Base-by-base conservation (phyloP, 2,797 vertebrate genomes). In the Argya squamiceps region DNA sequence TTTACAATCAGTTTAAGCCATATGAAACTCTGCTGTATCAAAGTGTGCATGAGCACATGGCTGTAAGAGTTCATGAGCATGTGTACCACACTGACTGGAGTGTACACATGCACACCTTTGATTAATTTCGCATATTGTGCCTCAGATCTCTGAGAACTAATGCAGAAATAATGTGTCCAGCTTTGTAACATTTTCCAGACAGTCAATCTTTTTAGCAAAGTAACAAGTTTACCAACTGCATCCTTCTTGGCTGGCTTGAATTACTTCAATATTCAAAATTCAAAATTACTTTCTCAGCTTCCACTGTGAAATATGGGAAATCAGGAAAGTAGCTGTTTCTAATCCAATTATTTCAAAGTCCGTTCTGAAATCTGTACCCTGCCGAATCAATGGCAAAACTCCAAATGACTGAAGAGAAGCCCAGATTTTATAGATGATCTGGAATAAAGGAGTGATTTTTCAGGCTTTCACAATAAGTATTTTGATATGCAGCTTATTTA, bases 301-400 rank as follows among this genome's bases (percentile, higher is more conserved):
- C 34, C 52, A 85, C 53, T 77, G 39, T 93, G 77, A 84, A 92
- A 89, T 79, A 92, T 36, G 67, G 80, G 49, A 91, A 94, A 96
- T 92, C 73, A 88, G 88, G 86, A 94, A 94, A 95, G 75, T 89
- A 76, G 49, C 58, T 95, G 70, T 93, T 95, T 90, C 71, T 83
- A 94, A 93, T 92, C 32, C 7, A 10, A 79, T 89, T 93, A 49
- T 79, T 95, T 92, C 80, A 60, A 94, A 94, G 83, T 84, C 83
- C 77, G 34, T 84, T 78, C 69, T 92, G 65, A 92, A 92, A 84
- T 36, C 49, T 67, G 44, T 77, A 88, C 37, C 70, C 73, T 1
- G 1, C 55, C 2, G 0, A 90, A 92, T 82, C 76, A 58, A 53
- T 84, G 88, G 79, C 88, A 95, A 50, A 84, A 67, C 26, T 90